Evolutionary conservation across 2,113 vertebrate genomes (phyloP).

Genomic region (Arvicanthis niloticus): DNA sequence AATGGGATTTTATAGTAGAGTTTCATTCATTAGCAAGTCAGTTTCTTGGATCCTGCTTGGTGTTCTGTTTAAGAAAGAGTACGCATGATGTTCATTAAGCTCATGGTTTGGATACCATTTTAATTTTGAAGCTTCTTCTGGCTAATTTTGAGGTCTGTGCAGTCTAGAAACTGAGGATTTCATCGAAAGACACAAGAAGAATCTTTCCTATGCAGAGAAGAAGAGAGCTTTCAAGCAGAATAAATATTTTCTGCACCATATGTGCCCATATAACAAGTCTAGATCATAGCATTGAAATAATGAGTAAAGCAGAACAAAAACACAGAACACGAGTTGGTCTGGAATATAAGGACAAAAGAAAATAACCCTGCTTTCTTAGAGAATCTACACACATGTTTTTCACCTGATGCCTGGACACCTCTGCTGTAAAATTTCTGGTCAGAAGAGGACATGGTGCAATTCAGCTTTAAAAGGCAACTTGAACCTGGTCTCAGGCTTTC

Average conservation of each 20-base stretch:
- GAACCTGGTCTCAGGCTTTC: constrained; percentile 40
- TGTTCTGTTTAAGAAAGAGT: constrained; percentile 1
- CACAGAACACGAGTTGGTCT: neutral
- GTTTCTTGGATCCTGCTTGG: constrained; percentile 16
- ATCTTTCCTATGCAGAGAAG: neutral
- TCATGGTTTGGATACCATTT: neutral
- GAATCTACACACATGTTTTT: neutral
- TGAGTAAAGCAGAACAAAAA: constrained; percentile 25
- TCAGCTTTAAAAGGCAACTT: constrained; percentile 39
- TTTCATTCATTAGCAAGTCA: constrained; percentile 52
- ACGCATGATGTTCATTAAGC: neutral
- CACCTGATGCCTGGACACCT: neutral
- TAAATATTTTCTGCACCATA: neutral
- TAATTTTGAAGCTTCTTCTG: constrained; percentile 36
- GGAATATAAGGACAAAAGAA: neutral
- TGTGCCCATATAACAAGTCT: neutral
- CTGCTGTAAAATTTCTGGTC: neutral
- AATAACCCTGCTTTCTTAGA: neutral
- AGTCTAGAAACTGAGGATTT: constrained; percentile 44
- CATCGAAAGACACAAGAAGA: constrained; percentile 20
- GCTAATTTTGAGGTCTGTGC: constrained; percentile 31
- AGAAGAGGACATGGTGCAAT: constrained; percentile 42
- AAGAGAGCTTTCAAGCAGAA: constrained; percentile 2
- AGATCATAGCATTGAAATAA: constrained; percentile 40
- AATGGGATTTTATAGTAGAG: neutral